Base-by-base conservation (phyloP, 2,113 vertebrate species). In the Garra rufa region DNA sequence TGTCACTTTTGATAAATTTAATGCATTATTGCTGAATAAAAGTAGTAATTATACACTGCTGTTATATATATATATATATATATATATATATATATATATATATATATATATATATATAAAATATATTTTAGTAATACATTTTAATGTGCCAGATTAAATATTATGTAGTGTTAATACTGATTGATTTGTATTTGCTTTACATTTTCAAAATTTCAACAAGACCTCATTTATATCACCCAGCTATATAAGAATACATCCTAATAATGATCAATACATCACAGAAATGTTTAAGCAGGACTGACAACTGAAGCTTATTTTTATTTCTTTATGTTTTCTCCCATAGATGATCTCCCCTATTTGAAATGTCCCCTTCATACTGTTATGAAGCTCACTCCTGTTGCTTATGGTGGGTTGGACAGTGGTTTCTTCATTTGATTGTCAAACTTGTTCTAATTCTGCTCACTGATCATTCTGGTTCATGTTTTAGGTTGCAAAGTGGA, bases 341-440 rank as follows among this genome's bases (percentile, higher is more conserved):
- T 77, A 99, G 98, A 98, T 15, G 97, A 99, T 87, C 95, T 99
- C 4, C 97, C 98, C 0, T 99, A 99, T 92, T 94, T 99, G 93
- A 96, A 94, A 85, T 99, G 98, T 81, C 97, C 98, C 5, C 96
- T 99, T 2, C 98, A 99, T 88, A 97, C 96, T 71, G 95, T 99
- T 4, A 94, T 99, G 89, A 97, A 97, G 88, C 96, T 99, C 19
- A 98, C 96, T 0, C 98, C 98, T 0, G 98, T 99, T 73, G 98
- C 97, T 1, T 99, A 99, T 0, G 98, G 98, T 99, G 94, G 91
- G 92, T 83, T 65, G 11, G 21, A 26, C 14, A 21, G 17, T 26
- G 67, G 9, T 30, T 46, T 50, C 17, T 1, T 55, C 13, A 55
- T 48, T 61, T 55, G 52, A 9, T 13, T 17, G 0, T 9, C 50